Evolutionary conservation across 2,888 invertebrate genomes (phyloP).

Genomic region (Drosophila anomelani): DNA sequence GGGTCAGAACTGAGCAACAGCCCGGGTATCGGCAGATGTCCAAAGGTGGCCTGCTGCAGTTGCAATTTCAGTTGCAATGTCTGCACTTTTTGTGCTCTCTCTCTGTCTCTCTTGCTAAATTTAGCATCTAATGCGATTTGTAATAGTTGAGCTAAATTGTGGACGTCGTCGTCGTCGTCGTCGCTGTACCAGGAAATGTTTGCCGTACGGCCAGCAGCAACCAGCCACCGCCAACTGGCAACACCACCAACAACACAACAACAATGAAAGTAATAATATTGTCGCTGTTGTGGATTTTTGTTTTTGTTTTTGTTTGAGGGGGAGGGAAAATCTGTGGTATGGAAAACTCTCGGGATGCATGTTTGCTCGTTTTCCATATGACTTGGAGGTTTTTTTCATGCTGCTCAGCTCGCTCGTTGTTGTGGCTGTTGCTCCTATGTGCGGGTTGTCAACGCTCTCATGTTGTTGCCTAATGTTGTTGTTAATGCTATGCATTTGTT

Average conservation of each 20-base stretch:
- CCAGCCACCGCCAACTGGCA: background rate
- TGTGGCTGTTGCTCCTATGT: conserved; percentile 27
- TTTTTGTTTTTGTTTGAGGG: conserved; percentile 10
- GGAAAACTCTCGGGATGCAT: conserved; percentile 42
- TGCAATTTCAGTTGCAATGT: conserved; percentile 18
- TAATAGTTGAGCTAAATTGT: conserved; percentile 76
- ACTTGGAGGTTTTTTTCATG: conserved; percentile 57
- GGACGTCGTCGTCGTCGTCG: conserved; percentile 30
- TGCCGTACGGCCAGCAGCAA: conserved; percentile 46
- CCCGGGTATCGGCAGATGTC: conserved; percentile 24
- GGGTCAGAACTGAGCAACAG: conserved; percentile 35
- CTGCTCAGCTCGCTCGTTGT: conserved; percentile 16
- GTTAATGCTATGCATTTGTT: conserved; percentile 25
- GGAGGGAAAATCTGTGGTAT: conserved; percentile 7
- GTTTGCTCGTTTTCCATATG: conserved; percentile 59
- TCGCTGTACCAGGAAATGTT: conserved; percentile 70
- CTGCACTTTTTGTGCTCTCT: conserved; percentile 8
- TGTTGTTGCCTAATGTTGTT: conserved; percentile 34
- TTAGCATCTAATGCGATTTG: conserved; percentile 78
- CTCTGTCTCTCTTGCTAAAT: conserved; percentile 58
- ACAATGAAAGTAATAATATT: conserved; percentile 66
- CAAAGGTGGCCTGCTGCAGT: conserved; percentile 24
- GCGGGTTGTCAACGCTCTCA: conserved; percentile 64
- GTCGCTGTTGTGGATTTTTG: conserved; percentile 48
- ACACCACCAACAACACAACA: conserved; percentile 25